Percentiles rank a stretch among this genome's conserved stretches.
These are phyloP conservation scores for Brachionus paranguensis DNA, from an alignment of 1,140 invertebrate genomes.

Conservation along the genomic window DNA sequence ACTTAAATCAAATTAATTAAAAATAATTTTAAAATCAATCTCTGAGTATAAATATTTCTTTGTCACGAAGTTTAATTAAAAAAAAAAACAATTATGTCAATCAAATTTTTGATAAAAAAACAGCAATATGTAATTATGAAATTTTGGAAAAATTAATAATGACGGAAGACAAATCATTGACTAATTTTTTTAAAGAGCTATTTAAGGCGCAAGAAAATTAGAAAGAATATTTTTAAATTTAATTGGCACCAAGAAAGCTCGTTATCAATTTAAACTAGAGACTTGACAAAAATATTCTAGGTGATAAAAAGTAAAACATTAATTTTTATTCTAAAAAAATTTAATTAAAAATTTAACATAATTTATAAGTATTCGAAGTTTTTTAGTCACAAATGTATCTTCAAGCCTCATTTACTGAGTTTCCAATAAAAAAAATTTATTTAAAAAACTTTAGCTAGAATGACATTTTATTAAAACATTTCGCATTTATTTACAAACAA, in stretches of 20 bases:
- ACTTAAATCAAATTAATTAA: no score
- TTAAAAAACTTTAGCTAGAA: not conserved
- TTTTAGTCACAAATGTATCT: not conserved
- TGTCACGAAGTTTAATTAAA: not conserved
- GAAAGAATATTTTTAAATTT: not conserved
- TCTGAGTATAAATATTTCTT: not conserved
- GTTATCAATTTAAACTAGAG: not conserved
- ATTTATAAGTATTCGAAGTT: constrained; percentile 1
- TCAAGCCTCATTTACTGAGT: not conserved
- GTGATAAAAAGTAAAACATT: not conserved
- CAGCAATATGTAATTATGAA: not conserved
- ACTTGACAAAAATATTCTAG: not conserved
- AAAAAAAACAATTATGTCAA: not conserved
- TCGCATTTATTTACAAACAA: not conserved
- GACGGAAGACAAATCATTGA: not conserved
- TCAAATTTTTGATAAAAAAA: not conserved
- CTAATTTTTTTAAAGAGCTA: not conserved
- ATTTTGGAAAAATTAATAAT: not conserved
- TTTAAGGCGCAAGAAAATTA: not conserved
- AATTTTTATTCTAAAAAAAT: not conserved
- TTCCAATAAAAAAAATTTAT: not conserved
- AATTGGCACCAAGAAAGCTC: not conserved
- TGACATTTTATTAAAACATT: not conserved
- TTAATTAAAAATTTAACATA: not conserved
- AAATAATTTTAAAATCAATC: no score